These are phyloP conservation scores for Pectinophora gossypiella DNA, from an alignment of 1,140 invertebrate genomes.

Conservation along the genomic window DNA sequence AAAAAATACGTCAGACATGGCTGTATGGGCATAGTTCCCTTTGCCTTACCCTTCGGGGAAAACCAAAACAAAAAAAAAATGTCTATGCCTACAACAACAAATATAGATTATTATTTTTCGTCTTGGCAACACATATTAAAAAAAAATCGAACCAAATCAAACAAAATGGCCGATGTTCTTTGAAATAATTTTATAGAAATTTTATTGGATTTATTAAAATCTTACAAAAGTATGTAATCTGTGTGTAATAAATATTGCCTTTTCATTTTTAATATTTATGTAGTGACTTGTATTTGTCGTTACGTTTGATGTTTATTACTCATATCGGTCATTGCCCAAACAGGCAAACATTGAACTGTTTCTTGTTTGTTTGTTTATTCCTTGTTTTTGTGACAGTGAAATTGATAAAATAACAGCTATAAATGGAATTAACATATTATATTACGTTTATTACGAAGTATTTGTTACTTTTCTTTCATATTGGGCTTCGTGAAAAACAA, in stretches of 20 bases:
- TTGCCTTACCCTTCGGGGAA: too few species aligned
- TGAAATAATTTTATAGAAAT: constrained; percentile 33
- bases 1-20: too few species aligned
- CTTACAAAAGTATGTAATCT: constrained; percentile 25
- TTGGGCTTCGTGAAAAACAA: not conserved
- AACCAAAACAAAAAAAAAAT: too few species aligned
- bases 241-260: not conserved
- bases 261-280: not conserved
- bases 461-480: not conserved
- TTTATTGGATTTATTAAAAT: constrained; percentile 20
- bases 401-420: not conserved
- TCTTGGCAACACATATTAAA: constrained; percentile 11
- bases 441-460: not conserved
- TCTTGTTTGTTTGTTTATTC: constrained; percentile 27
- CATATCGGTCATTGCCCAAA: not conserved
- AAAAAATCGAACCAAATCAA: constrained; percentile 27
- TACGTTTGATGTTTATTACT: not conserved
- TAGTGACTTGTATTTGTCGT: constrained; percentile 1
- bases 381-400: not conserved
- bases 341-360: not conserved
- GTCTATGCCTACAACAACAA: too few species aligned
- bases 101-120: too few species aligned
- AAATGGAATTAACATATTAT: not conserved
- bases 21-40: too few species aligned
- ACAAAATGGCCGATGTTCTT: constrained; percentile 51